These are phyloP conservation scores for Aurelia coerulea DNA, from an alignment of 30 jellyfish, hydroid and myxozoan species.

Conservation along the genomic window DNA sequence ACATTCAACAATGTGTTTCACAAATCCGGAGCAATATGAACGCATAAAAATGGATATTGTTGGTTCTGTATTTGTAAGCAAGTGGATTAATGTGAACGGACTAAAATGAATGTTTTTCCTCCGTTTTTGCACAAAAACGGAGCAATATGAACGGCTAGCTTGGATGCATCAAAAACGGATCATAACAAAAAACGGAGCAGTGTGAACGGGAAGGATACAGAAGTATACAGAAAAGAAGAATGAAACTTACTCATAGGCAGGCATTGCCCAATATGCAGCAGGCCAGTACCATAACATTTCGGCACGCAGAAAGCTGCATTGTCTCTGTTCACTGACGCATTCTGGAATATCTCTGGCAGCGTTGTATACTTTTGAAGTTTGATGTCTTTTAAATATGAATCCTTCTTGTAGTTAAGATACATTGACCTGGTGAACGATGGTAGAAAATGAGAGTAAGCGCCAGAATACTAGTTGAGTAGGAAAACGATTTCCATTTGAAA, in stretches of 20 bases:
- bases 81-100: no score
- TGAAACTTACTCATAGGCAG: conserved; percentile 77
- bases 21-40: no score
- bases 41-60: no score
- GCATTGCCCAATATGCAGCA: conserved; percentile 92
- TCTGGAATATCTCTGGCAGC: conserved; percentile 72
- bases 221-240: not conserved
- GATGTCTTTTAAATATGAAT: conserved; percentile 59
- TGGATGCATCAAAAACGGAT: no score
- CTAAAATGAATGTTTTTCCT: no score
- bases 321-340: conserved; percentile 72
- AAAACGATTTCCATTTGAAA: not conserved
- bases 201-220: no score
- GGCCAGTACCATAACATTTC: conserved; percentile 85
- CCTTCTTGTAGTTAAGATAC: conserved; percentile 64
- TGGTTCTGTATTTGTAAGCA: no score
- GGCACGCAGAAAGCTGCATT: conserved; percentile 91
- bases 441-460: not conserved
- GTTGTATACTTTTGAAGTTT: conserved; percentile 76
- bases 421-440: conserved; percentile 57
- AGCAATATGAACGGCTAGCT: no score
- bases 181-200: no score
- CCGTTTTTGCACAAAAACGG: no score
- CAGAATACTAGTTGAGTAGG: not conserved
- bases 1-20: no score